Evolutionary conservation across 2,113 vertebrate genomes (phyloP).

Genomic region (Ornithorhynchus anatinus): DNA sequence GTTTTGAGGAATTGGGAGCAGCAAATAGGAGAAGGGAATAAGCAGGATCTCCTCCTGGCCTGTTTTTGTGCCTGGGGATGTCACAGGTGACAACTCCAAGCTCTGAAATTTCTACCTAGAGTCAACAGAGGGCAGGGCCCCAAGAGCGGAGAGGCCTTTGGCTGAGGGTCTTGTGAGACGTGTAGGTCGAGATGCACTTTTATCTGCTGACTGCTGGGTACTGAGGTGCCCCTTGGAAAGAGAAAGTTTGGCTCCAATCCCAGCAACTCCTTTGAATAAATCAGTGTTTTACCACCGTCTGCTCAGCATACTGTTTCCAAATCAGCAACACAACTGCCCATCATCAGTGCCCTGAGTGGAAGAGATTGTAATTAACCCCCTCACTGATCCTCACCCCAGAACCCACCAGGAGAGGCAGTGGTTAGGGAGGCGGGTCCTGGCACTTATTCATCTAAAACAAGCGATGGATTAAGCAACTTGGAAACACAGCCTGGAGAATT

Average conservation of each 20-base stretch:
- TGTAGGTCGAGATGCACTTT: not conserved
- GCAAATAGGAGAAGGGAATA: too few relatives aligned
- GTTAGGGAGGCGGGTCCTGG: not conserved
- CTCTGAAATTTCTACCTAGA: too few relatives aligned
- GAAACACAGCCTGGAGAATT: not conserved
- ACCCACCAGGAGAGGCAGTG: constrained; percentile 15
- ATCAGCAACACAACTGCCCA: constrained; percentile 15
- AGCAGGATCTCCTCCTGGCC: too few relatives aligned
- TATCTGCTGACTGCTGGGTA: not conserved
- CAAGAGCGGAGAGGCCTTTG: too few relatives aligned
- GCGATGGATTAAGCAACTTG: not conserved
- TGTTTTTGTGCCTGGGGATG: too few relatives aligned
- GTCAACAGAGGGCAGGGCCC: too few relatives aligned
- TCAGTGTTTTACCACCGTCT: constrained; percentile 48
- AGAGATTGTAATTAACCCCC: constrained; percentile 77
- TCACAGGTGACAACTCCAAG: too few relatives aligned
- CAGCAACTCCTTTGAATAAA: constrained; percentile 38
- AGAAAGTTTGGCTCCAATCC: constrained; percentile 25
- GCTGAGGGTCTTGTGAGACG: too few relatives aligned
- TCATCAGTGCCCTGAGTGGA: constrained; percentile 52
- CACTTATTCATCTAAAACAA: not conserved
- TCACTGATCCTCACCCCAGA: constrained; percentile 3
- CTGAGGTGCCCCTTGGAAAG: constrained; percentile 15
- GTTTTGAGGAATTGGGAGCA: too few relatives aligned
- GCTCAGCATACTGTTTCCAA: constrained; percentile 44